These are phyloP conservation scores for Paramormyrops hopkinsi DNA, from an alignment of 2,797 vertebrate genomes.

Conservation along the genomic window DNA sequence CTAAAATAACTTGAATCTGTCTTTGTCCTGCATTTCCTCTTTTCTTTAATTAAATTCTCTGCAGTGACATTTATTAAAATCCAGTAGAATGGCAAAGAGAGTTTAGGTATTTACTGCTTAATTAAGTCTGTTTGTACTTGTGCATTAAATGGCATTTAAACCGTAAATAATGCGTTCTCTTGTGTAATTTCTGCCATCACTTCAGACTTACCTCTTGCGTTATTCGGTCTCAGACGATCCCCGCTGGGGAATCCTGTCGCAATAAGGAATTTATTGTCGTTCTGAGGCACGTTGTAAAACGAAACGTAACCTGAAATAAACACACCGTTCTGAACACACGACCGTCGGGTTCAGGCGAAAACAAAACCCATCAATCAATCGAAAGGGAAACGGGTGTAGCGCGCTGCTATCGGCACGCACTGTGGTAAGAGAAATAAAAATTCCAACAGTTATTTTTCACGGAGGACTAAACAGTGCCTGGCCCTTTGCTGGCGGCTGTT, in stretches of 20 bases:
- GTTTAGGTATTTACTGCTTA: neutral
- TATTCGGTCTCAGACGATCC: neutral
- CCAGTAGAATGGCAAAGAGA: neutral
- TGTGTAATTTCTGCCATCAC: neutral
- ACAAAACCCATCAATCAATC: neutral
- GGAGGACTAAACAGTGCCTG: neutral
- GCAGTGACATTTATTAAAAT: neutral
- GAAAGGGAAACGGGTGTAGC: neutral
- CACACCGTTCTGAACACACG: neutral
- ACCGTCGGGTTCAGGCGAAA: neutral
- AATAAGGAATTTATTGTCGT: neutral
- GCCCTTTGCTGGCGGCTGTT: neutral
- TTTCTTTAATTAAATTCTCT: neutral
- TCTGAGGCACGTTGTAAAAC: neutral
- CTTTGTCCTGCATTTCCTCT: neutral
- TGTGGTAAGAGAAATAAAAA: neutral
- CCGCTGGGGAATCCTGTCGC: neutral
- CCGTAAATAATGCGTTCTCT: neutral
- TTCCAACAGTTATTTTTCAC: neutral
- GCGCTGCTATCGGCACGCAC: neutral
- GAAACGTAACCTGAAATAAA: neutral
- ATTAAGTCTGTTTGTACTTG: neutral
- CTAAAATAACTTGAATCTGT: neutral
- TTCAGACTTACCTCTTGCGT: neutral
- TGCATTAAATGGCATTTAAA: neutral